These are phyloP conservation scores for Campopleginae sp. DNA, from an alignment of 2,888 invertebrate genomes.

Conservation along the genomic window DNA sequence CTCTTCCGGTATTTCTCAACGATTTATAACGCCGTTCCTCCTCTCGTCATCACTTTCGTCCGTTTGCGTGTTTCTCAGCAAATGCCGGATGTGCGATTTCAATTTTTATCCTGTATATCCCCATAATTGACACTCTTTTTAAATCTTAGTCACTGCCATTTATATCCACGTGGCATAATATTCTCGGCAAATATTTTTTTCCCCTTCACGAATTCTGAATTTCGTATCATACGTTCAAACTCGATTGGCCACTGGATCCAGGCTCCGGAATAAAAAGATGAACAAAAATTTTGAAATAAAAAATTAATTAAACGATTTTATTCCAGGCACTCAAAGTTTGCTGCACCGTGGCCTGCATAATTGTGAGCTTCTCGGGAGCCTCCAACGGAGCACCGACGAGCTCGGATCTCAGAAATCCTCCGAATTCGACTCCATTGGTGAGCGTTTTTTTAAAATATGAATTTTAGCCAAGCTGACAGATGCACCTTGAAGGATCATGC, in stretches of 20 bases:
- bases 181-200: too few relatives aligned
- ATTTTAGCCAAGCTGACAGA: too few relatives aligned
- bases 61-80: neutral
- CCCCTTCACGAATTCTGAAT: too few relatives aligned
- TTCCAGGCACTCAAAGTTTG: slow-evolving; percentile 11
- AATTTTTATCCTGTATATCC: neutral
- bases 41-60: slow-evolving; percentile 6
- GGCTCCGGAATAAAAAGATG: too few relatives aligned
- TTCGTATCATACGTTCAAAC: neutral
- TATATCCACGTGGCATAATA: neutral
- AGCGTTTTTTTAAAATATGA: neutral
- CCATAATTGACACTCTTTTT: slow-evolving; percentile 16
- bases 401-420: neutral
- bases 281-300: too few relatives aligned
- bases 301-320: neutral
- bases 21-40: slow-evolving; percentile 2
- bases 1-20: slow-evolving; percentile 59
- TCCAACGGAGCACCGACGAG: slow-evolving; percentile 6
- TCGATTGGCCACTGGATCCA: neutral
- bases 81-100: slow-evolving; percentile 36
- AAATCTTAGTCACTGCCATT: slow-evolving; percentile 8
- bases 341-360: slow-evolving; percentile 1
- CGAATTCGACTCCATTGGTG: slow-evolving; percentile 14
- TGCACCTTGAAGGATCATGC: neutral
- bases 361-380: neutral